These are phyloP conservation scores for Microchirus variegatus DNA, from an alignment of 2,797 vertebrate species.

Conservation along the genomic window DNA sequence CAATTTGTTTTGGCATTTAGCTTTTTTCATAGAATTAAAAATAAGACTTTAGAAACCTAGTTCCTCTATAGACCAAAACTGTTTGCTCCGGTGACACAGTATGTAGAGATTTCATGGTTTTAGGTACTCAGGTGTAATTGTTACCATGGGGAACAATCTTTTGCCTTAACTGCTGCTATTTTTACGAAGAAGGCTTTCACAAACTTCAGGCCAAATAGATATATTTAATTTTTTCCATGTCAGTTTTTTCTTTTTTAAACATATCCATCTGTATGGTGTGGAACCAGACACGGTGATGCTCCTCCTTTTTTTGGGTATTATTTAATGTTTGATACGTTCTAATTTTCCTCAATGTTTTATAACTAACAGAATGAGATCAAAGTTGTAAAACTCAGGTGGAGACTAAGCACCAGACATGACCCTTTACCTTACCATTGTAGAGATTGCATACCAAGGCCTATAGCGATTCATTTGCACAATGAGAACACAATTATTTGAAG, in stretches of 20 bases:
- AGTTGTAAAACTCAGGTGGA: slow-evolving; percentile 54
- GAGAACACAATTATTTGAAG: slow-evolving; percentile 44
- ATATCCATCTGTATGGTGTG: slow-evolving; percentile 18
- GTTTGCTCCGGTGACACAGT: slow-evolving; percentile 42
- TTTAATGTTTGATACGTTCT: slow-evolving; percentile 32
- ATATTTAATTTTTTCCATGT: slow-evolving; percentile 33
- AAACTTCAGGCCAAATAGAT: slow-evolving; percentile 64
- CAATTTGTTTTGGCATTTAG: slow-evolving; percentile 18
- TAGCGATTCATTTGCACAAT: slow-evolving; percentile 48
- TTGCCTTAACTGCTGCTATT: slow-evolving; percentile 77
- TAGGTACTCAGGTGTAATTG: slow-evolving; percentile 78
- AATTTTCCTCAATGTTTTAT: slow-evolving; percentile 33
- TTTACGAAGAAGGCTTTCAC: slow-evolving; percentile 62
- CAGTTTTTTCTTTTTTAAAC: slow-evolving; percentile 29
- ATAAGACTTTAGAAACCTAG: slow-evolving; percentile 26
- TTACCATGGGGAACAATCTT: slow-evolving; percentile 70
- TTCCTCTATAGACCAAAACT: slow-evolving; percentile 59
- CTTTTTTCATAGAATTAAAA: slow-evolving; percentile 40
- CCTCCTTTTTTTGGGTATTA: slow-evolving; percentile 20
- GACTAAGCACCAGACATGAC: slow-evolving; percentile 39
- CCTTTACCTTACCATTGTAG: slow-evolving; percentile 51
- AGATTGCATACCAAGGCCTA: slow-evolving; percentile 62
- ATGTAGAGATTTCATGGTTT: slow-evolving; percentile 51
- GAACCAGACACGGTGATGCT: slow-evolving; percentile 29
- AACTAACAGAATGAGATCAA: slow-evolving; percentile 38